A percentile compares a stretch with the other conserved stretches of the same genome.
These are phyloP conservation scores for Gallinago media DNA, from an alignment of 2,113 vertebrate species.

Conservation along the genomic window DNA sequence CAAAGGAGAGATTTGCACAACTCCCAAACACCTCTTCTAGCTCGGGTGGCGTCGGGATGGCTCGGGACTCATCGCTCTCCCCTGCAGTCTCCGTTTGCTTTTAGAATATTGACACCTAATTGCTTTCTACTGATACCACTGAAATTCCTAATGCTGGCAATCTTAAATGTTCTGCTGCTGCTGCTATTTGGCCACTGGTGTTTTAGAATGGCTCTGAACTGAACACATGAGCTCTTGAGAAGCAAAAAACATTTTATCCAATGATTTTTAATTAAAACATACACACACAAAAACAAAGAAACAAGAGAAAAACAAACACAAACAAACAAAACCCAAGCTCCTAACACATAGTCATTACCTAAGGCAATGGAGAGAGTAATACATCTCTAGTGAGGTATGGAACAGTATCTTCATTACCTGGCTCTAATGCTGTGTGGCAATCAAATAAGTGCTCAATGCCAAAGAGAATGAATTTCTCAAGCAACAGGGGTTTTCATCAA, in stretches of 20 bases:
- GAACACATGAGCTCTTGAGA: neutral
- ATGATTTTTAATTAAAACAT: neutral
- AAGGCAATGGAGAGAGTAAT: accelerated
- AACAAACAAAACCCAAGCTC: neutral
- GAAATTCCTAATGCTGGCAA: neutral
- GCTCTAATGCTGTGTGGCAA: neutral
- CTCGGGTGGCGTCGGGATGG: accelerated
- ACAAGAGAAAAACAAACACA: neutral
- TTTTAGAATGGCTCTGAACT: neutral
- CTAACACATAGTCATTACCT: neutral
- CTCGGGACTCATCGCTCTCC: accelerated
- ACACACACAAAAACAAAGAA: neutral
- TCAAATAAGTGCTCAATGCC: neutral
- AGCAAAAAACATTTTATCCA: neutral
- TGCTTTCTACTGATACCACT: neutral
- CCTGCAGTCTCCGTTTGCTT: neutral
- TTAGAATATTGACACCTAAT: neutral
- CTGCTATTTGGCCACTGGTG: no score
- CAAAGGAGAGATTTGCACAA: neutral
- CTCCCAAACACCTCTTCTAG: accelerated
- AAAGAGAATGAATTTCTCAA: neutral
- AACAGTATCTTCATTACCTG: neutral
- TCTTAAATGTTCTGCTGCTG: neutral
- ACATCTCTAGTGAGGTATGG: neutral
- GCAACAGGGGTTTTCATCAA: accelerated